Evolutionary conservation across 2,113 vertebrate species (phyloP), one percentile per base, ranked within the genome.

Genomic region (Plotosus lineatus): DNA sequence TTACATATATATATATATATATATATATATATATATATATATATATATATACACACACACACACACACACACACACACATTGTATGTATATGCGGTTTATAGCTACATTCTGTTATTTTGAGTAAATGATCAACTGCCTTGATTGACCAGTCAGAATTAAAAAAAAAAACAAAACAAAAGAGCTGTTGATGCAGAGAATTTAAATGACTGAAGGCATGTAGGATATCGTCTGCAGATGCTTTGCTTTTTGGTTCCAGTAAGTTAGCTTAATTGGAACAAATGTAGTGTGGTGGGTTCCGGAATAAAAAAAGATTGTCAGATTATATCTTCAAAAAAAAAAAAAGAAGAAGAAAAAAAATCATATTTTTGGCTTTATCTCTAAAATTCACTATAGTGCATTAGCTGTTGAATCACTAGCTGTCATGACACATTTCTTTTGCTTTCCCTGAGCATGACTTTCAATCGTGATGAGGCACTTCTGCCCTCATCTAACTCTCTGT

Each of bases 241-340:
- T 85, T 46, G 46, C 51, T 82, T 84, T 86, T 81, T 68, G 51
- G 44, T n/a, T 40, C 28, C 77, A 60, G 74, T 74, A 82, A 75
- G 51, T 79, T 84, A 82, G 53, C 31, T 83, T 85, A 76, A 85
- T 79, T 84, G 87, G 23, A 12, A 26, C 23, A 1, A 28, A 23
- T 58, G 15, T 6, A 61, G 12, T n/a, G 36, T 68, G 12, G 11
- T 46, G n/a, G 44, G 42, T 63, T 21, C 2, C 21, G 38, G 10
- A n/a, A 38, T 28, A 8, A 78, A 60, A 61, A 48, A n/a, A 28
- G n/a, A 56, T 51, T 40, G 31, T n/a, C 21, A 42, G 21, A 46
- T 10, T 26, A 48, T n/a, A 46, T 63, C n/a, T 77, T n/a, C 48
- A 19, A 28, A 48, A 61, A 50, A n/a, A n/a, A n/a, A n/a, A n/a